These are phyloP conservation scores for Gyrodactylus bullatarudis DNA, from an alignment of 1,140 invertebrate genomes.

Conservation along the genomic window DNA sequence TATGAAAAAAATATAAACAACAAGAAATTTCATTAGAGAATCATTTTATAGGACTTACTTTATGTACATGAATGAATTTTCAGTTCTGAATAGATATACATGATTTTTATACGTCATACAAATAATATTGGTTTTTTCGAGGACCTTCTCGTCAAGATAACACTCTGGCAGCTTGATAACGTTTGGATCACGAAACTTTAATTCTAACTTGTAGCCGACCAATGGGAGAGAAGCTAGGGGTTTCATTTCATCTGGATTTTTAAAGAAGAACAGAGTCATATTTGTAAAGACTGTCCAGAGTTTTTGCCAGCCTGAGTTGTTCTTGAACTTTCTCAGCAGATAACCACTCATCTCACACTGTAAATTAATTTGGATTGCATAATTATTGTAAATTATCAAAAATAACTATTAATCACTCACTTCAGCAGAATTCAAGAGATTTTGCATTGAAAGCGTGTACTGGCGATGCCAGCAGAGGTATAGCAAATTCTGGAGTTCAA, in stretches of 20 bases:
- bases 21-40: not conserved
- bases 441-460: slow-evolving; percentile 42
- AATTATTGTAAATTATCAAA: not conserved
- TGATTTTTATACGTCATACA: slow-evolving; percentile 59
- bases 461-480: slow-evolving; percentile 87
- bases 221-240: slow-evolving; percentile 53
- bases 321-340: slow-evolving; percentile 63
- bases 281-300: slow-evolving; percentile 74
- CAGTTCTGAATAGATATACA: slow-evolving; percentile 61
- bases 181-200: slow-evolving; percentile 23
- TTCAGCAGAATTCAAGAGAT: slow-evolving; percentile 43
- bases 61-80: slow-evolving; percentile 25
- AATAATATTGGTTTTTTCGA: not conserved
- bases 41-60: slow-evolving; percentile 12
- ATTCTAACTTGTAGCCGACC: slow-evolving; percentile 31
- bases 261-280: slow-evolving; percentile 73
- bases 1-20: not conserved
- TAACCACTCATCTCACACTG: slow-evolving; percentile 40
- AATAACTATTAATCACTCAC: slow-evolving; percentile 23
- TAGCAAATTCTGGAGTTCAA: slow-evolving; percentile 39
- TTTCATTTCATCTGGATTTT: slow-evolving; percentile 29
- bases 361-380: not conserved
- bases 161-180: slow-evolving; percentile 43
- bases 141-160: not conserved
- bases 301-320: slow-evolving; percentile 74